Evolutionary conservation across 2,888 invertebrate species (phyloP), one percentile per base, ranked within the genome.

Genomic region (Diarsia mendica): DNA sequence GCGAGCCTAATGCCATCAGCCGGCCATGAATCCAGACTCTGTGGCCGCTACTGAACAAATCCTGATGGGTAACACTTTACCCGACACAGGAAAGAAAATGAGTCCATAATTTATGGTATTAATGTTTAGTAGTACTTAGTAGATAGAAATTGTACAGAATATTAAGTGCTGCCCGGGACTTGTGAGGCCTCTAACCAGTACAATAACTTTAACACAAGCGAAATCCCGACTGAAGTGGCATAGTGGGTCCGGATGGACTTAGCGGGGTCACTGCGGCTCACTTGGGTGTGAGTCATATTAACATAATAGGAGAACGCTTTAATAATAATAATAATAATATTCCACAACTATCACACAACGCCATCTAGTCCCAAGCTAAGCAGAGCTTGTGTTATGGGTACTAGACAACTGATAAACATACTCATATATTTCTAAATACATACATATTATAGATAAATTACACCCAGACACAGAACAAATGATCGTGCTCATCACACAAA

Each of bases 211-310:
- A 76, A 51, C 68, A 48, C 51, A 33, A 51, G 51, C 18, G 15
- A 49, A 39, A 48, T 15, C 23, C 20, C 23, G 23, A 9, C 20
- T 48, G 51, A 51, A 66, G 46, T 20, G 28, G 3, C 13, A 13
- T n/a, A 9, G 15, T 11, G 33, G 49, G 20, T 23, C 55, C 39
- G 75, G 51, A 76, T 68, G 68, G 53, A 77, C 33, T 76, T 60
- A 67, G 58, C 18, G 33, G 28, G 44, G 58, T 77, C 33, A 75
- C 33, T 51, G 46, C 68, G 46, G 68, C 77, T 61, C 77, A 77
- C 68, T 46, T 33, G 23, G 33, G 46, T 46, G 20, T 51, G 15
- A 61, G 46, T 68, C 2, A 60, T 28, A 28, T 58, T 28, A 15
- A 28, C 28, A 28, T 58, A 33, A 33, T 9, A 60, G 9, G 33